A percentile compares a stretch with the other conserved stretches of the same genome.
Evolutionary conservation across 2,113 vertebrate species (phyloP).

Genomic region (Pitta sordida): DNA sequence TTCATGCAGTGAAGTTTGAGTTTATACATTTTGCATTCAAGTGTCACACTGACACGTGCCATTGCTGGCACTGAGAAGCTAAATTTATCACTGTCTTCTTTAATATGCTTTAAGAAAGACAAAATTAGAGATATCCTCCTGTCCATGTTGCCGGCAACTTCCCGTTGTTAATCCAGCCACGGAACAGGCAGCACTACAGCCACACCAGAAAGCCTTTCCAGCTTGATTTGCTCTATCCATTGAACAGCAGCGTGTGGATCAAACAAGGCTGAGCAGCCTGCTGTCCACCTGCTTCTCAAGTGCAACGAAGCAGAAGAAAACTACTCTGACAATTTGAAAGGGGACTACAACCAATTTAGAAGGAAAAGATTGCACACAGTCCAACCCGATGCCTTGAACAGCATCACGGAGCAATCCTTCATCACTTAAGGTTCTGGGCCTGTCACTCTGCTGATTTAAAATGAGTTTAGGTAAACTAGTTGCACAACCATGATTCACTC

Average conservation of each 20-base stretch:
- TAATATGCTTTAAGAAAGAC: neutral
- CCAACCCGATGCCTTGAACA: neutral
- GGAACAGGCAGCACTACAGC: neutral
- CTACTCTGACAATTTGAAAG: constrained; percentile 69
- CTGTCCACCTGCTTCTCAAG: constrained; percentile 61
- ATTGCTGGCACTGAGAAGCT: neutral
- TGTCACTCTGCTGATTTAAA: constrained; percentile 47
- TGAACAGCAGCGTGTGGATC: constrained; percentile 16
- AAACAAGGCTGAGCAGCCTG: constrained; percentile 46
- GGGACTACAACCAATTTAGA: constrained; percentile 60
- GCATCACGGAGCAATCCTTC: constrained; percentile 27
- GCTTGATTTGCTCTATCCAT: constrained; percentile 45
- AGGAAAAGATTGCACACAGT: constrained; percentile 48
- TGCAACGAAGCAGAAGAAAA: constrained; percentile 60
- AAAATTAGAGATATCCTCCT: neutral
- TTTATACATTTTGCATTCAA: neutral
- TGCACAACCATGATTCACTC: neutral
- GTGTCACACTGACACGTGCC: neutral
- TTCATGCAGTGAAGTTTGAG: neutral
- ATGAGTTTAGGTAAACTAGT: constrained; percentile 48
- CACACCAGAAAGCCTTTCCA: constrained; percentile 24
- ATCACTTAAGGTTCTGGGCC: constrained; percentile 23
- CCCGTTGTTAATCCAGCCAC: neutral
- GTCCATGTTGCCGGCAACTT: neutral
- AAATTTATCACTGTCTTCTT: constrained; percentile 14